A percentile compares a stretch with the other conserved stretches of the same genome.
Evolutionary conservation across 2,113 vertebrate species (phyloP).

Genomic region (Heliornis fulica): DNA sequence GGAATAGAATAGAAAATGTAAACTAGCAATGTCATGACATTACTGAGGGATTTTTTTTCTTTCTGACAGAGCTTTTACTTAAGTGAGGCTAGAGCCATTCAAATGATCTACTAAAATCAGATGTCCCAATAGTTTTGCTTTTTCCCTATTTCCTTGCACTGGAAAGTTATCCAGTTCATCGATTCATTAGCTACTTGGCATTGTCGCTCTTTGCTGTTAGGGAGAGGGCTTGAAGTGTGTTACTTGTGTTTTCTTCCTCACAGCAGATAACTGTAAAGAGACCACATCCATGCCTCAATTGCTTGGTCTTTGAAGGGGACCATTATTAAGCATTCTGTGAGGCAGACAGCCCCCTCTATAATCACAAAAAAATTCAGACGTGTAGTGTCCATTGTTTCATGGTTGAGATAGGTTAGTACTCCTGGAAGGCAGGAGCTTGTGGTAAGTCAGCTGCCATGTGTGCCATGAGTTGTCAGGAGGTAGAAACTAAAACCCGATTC

Average conservation of each 20-base stretch:
- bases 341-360: background rate
- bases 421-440: background rate
- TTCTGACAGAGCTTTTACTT: background rate
- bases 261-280: background rate
- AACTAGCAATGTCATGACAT: background rate
- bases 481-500: background rate
- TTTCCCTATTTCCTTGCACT: background rate
- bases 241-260: background rate
- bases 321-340: background rate
- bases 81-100: background rate
- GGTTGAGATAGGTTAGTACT: background rate
- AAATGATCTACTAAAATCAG: background rate
- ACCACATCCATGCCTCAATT: background rate
- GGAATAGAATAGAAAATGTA: background rate
- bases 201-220: background rate
- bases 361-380: background rate
- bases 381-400: background rate
- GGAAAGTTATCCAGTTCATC: background rate
- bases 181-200: background rate
- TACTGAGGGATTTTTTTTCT: background rate
- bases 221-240: background rate
- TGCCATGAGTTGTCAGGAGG: background rate
- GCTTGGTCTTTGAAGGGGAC: background rate
- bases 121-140: background rate
- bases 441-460: background rate